A percentile compares a stretch with the other conserved stretches of the same genome.
These are phyloP conservation scores for Melozone crissalis DNA, from an alignment of 2,113 vertebrate genomes.

Conservation along the genomic window DNA sequence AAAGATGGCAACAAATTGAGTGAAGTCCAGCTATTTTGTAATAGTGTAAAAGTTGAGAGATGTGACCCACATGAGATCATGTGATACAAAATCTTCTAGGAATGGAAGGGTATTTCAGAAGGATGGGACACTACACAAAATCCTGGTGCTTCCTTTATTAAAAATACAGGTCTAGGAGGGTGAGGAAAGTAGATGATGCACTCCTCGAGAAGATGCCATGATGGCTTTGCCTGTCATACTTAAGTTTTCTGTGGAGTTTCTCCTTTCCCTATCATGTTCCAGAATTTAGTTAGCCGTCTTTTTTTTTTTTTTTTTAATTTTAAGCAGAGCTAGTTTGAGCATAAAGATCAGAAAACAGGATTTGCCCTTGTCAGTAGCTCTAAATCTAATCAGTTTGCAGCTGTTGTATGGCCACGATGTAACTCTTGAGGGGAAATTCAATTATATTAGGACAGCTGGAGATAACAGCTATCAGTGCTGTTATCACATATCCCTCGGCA, in stretches of 20 bases:
- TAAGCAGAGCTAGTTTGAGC: slow-evolving; percentile 32
- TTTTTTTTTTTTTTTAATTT: not conserved
- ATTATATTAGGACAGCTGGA: slow-evolving; percentile 54
- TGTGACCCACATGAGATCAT: not conserved
- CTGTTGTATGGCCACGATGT: not conserved
- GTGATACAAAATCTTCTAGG: not conserved
- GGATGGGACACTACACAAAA: not conserved
- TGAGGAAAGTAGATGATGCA: not conserved
- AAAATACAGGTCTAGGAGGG: not conserved
- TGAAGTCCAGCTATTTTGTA: not conserved
- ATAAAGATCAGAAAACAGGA: slow-evolving; percentile 46
- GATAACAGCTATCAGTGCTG: not conserved
- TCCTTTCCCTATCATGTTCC: not conserved
- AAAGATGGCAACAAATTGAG: not conserved
- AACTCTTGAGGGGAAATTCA: slow-evolving; percentile 39
- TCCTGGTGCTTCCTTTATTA: not conserved
- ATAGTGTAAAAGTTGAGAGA: not conserved
- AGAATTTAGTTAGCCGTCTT: not conserved
- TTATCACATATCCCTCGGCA: not conserved
- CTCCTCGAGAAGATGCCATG: not conserved
- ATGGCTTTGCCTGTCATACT: not conserved
- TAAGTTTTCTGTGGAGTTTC: not conserved
- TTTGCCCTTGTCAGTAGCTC: slow-evolving; percentile 21
- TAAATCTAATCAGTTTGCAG: slow-evolving; percentile 50
- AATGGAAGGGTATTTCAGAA: not conserved